These are phyloP conservation scores for Bombyx mandarina DNA, from an alignment of 1,140 invertebrate species.

Conservation along the genomic window DNA sequence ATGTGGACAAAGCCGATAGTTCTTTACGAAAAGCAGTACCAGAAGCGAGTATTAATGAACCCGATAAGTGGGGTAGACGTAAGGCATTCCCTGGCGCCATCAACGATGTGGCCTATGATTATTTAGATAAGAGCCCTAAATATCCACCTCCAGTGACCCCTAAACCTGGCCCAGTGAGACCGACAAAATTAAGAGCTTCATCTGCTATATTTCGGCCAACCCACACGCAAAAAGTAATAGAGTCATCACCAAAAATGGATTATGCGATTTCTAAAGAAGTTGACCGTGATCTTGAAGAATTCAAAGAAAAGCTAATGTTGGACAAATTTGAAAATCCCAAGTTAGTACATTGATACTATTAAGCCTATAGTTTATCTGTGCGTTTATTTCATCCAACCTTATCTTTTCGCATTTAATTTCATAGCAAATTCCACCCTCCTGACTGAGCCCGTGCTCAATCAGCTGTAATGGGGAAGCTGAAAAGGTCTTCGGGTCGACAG, in stretches of 20 bases:
- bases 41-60: conserved; percentile 13
- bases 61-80: conserved; percentile 11
- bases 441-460: no score
- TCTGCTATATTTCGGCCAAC: conserved; percentile 8
- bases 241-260: conserved; percentile 9
- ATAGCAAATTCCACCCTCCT: no score
- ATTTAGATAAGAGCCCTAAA: conserved; percentile 10
- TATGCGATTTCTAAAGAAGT: conserved; percentile 19
- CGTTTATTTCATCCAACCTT: no score
- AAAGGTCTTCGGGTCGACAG: no score
- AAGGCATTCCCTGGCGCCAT: conserved; percentile 11
- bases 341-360: conserved; percentile 15
- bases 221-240: conserved; percentile 6
- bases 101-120: conserved; percentile 3
- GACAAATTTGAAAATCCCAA: conserved; percentile 15
- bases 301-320: conserved; percentile 17
- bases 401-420: no score
- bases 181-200: conserved; percentile 14
- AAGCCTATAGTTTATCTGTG: not conserved
- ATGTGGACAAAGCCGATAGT: conserved; percentile 5
- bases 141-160: conserved; percentile 21
- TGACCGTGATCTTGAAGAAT: conserved; percentile 24
- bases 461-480: no score
- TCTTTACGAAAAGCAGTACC: conserved; percentile 22
- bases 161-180: conserved; percentile 20